Evolutionary conservation across 1,140 invertebrate species (phyloP).

Genomic region (Agraylea sexmaculata): DNA sequence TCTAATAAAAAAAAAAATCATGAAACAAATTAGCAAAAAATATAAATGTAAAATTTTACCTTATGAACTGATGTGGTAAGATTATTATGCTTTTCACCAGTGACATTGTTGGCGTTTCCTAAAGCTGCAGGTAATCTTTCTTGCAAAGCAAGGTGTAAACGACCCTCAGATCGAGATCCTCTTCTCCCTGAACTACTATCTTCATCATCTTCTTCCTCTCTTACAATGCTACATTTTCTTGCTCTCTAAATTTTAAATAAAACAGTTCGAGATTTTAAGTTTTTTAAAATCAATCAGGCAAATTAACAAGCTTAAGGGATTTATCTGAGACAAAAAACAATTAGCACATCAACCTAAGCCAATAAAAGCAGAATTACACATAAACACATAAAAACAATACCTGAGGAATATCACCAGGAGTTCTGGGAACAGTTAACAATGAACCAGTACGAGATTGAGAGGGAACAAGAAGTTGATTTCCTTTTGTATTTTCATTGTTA

Average conservation of each 20-base stretch:
- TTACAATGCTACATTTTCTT: constrained; percentile 79
- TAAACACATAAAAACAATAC: constrained; percentile 25
- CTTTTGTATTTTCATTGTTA: constrained; percentile 24
- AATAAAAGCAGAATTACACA: no score
- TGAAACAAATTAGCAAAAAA: constrained; percentile 4
- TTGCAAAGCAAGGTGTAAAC: constrained; percentile 44
- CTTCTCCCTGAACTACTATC: constrained; percentile 41
- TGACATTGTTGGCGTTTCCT: constrained; percentile 21
- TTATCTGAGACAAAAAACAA: constrained; percentile 1
- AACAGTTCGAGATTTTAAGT: background rate
- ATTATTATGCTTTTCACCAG: constrained; percentile 2
- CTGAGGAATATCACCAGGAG: constrained; percentile 44
- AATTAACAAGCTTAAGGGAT: background rate
- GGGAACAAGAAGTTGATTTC: constrained; percentile 27
- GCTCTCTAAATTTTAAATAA: constrained; percentile 38
- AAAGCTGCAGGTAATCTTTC: constrained; percentile 33
- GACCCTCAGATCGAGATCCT: constrained; percentile 50
- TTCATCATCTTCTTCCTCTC: constrained; percentile 71
- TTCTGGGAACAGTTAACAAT: constrained; percentile 45
- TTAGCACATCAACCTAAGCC: background rate
- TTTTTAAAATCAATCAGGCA: background rate
- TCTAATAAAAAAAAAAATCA: constrained; percentile 23
- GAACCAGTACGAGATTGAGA: constrained; percentile 24
- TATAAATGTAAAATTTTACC: constrained; percentile 7
- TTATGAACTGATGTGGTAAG: constrained; percentile 16